Percentiles rank a stretch among this genome's conserved stretches.
These are phyloP conservation scores for Aphrophora alni DNA, from an alignment of 2,888 invertebrate species.

Conservation along the genomic window DNA sequence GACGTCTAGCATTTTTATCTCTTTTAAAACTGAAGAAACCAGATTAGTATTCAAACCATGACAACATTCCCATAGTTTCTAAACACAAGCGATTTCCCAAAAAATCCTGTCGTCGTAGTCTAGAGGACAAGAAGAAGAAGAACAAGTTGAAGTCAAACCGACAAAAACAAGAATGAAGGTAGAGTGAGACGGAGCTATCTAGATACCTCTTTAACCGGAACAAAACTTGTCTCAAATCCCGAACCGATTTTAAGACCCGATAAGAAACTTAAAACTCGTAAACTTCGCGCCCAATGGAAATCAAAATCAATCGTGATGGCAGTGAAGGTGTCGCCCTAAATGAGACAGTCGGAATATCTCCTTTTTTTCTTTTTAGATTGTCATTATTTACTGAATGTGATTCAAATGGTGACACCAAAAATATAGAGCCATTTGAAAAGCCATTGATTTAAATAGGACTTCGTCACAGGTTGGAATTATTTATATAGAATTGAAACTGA, in stretches of 20 bases:
- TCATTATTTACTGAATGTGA: neutral
- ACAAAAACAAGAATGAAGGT: neutral
- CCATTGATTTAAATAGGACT: neutral
- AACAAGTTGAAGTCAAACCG: neutral
- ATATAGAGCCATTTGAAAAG: slow-evolving; percentile 1
- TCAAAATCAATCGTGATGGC: neutral
- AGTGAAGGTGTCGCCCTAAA: neutral
- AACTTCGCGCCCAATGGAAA: neutral
- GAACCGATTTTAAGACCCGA: neutral
- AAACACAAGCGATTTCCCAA: neutral
- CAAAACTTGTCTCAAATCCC: neutral
- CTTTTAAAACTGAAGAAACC: neutral
- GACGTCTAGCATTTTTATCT: too few relatives aligned
- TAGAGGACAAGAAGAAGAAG: neutral
- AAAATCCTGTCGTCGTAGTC: neutral
- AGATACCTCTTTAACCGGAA: neutral
- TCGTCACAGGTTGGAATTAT: neutral
- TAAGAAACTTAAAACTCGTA: neutral
- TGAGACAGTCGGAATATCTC: neutral
- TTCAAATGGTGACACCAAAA: neutral
- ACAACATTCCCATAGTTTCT: neutral
- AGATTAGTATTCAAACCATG: neutral
- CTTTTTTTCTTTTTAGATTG: neutral
- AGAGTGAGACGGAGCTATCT: neutral
- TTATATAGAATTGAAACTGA: neutral